A percentile compares a stretch with the other conserved stretches of the same genome.
Evolutionary conservation across 2,888 invertebrate genomes (phyloP).

Genomic region (Molorchus minor): DNA sequence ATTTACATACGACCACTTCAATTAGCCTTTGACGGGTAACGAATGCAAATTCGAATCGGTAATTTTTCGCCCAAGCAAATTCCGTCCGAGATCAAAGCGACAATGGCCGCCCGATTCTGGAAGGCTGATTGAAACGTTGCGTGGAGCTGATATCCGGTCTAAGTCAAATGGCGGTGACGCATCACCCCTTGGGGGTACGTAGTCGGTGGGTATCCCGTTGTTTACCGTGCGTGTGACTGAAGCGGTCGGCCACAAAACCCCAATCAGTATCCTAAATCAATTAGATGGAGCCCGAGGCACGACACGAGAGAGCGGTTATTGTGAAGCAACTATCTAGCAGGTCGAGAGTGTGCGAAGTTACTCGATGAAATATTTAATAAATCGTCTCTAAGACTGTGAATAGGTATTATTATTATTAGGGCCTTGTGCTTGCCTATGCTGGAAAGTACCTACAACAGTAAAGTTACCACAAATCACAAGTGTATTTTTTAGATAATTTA

Average conservation of each 20-base stretch:
- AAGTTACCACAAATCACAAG: no score
- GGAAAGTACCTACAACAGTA: no score
- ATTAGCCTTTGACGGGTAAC: neutral
- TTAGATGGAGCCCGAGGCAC: slow-evolving; percentile 10
- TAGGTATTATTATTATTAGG: no score
- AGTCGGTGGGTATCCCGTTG: slow-evolving; percentile 3
- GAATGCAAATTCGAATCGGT: neutral
- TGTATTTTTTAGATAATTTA: no score
- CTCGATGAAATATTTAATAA: no score
- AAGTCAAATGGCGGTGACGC: slow-evolving; percentile 8
- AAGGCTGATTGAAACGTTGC: slow-evolving; percentile 9
- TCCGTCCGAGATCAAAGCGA: slow-evolving; percentile 4
- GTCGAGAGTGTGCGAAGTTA: no score
- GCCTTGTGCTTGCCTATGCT: no score
- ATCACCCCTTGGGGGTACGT: slow-evolving; percentile 5
- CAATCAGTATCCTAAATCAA: slow-evolving; percentile 12
- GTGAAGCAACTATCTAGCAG: neutral
- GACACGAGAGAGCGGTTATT: neutral
- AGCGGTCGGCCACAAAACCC: slow-evolving; percentile 13
- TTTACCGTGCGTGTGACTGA: slow-evolving; percentile 9
- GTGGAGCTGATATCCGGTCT: slow-evolving; percentile 8
- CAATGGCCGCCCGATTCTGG: neutral
- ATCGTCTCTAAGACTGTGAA: no score
- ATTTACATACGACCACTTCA: neutral
- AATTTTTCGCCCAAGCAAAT: slow-evolving; percentile 1